Percentiles rank a stretch among this genome's conserved stretches.
phyloP scores from a whole-genome alignment of 2,888 invertebrate genomes.

The Anthophora plumipes region DNA sequence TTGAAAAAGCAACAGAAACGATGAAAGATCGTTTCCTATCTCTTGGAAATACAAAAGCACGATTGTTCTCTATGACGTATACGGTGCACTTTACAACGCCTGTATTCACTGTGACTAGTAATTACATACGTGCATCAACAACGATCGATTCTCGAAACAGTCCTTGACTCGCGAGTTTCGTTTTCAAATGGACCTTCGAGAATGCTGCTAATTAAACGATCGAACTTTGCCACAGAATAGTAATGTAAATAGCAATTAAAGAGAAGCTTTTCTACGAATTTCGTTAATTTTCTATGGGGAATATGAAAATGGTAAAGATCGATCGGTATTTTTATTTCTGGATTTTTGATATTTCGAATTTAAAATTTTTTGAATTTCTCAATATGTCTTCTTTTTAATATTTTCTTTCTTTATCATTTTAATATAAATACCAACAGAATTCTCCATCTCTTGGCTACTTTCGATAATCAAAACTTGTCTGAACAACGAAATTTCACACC shows the following conservation, averaged over 20 bases:
- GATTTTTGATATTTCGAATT: too few relatives aligned
- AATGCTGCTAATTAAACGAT: background rate
- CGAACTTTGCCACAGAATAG: background rate
- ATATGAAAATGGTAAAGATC: too few relatives aligned
- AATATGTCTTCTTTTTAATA: too few relatives aligned
- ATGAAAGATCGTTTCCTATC: background rate
- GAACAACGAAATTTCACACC: too few relatives aligned
- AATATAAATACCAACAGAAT: too few relatives aligned
- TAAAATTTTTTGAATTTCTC: too few relatives aligned
- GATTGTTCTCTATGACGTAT: conserved; percentile 1
- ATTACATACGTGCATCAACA: conserved; percentile 19
- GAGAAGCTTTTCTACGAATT: too few relatives aligned
- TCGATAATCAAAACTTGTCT: too few relatives aligned
- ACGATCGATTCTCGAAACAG: conserved; percentile 22
- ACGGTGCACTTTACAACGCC: conserved; percentile 24
- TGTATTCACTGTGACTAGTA: conserved; percentile 2
- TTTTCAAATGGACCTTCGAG: background rate
- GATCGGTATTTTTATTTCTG: too few relatives aligned
- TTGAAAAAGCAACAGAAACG: background rate
- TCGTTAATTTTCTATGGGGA: too few relatives aligned
- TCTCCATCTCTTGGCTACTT: too few relatives aligned
- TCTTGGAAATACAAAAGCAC: background rate
- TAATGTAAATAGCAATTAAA: background rate
- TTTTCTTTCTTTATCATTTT: too few relatives aligned
- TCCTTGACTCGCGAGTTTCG: background rate